These are phyloP conservation scores for Aphodius granarius DNA, from an alignment of 2,888 invertebrate genomes.

Conservation along the genomic window DNA sequence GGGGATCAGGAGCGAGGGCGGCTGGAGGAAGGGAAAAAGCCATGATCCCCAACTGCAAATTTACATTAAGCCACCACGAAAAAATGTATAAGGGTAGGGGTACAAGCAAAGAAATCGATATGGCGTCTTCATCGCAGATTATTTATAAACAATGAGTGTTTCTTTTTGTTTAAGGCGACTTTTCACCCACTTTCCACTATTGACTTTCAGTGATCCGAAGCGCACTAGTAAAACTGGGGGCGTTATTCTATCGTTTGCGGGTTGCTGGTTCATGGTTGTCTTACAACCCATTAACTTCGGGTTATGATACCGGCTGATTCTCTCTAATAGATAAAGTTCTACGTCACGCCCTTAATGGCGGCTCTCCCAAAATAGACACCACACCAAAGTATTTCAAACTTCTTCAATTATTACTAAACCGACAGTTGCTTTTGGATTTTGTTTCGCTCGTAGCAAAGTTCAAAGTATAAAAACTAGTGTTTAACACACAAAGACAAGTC, in stretches of 20 bases:
- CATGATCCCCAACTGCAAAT: not conserved
- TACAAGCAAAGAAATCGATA: not conserved
- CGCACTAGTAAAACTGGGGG: not conserved
- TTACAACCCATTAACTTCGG: not conserved
- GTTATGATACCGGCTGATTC: not conserved
- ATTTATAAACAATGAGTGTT: not conserved
- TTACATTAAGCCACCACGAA: not conserved
- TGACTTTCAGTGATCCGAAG: not conserved
- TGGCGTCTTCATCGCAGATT: not conserved
- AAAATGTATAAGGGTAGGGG: not conserved
- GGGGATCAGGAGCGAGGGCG: not conserved
- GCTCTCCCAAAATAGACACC: not conserved
- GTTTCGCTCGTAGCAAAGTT: too few relatives aligned
- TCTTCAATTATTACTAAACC: not conserved
- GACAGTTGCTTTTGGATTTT: too few relatives aligned
- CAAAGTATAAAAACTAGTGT: too few relatives aligned
- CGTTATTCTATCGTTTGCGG: not conserved
- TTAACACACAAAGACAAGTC: not conserved
- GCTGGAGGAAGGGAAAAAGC: not conserved
- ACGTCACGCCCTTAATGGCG: not conserved
- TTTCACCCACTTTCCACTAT: not conserved
- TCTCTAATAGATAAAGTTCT: not conserved
- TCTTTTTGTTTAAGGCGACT: too few relatives aligned
- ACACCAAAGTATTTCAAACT: not conserved
- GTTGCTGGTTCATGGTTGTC: not conserved